Evolutionary conservation across 2,113 vertebrate genomes (phyloP).

Genomic region (Poeciliopsis occidentalis): DNA sequence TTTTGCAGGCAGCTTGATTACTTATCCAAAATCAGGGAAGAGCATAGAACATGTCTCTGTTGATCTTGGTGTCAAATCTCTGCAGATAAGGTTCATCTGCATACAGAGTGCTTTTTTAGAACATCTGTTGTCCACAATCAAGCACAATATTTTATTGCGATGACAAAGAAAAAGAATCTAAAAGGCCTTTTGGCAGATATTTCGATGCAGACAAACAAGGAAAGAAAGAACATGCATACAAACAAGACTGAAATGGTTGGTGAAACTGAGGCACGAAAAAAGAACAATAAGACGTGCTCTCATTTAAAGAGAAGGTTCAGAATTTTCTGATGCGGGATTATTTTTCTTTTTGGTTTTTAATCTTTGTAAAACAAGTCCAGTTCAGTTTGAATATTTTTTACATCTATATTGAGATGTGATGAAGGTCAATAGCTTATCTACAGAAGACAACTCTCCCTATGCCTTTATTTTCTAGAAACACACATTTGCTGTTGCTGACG

Average conservation of each 20-base stretch:
- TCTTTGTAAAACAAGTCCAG: too few relatives aligned
- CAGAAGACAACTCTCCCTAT: too few relatives aligned
- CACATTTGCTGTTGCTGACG: too few relatives aligned
- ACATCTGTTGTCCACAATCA: conserved; percentile 19
- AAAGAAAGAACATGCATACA: neutral
- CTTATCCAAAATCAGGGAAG: conserved; percentile 22
- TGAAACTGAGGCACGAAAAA: neutral
- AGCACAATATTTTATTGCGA: neutral
- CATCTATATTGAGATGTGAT: too few relatives aligned
- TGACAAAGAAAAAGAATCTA: neutral
- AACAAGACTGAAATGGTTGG: neutral
- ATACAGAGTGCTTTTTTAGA: conserved; percentile 19
- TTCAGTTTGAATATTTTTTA: too few relatives aligned
- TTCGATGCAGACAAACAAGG: neutral
- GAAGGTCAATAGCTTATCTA: too few relatives aligned
- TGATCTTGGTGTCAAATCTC: conserved; percentile 44
- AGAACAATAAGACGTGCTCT: neutral
- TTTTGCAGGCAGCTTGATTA: conserved; percentile 36
- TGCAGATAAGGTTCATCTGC: conserved; percentile 12
- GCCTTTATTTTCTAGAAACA: too few relatives aligned
- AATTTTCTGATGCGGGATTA: neutral
- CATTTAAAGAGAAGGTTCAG: neutral
- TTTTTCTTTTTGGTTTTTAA: too few relatives aligned
- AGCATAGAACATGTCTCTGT: conserved; percentile 19
- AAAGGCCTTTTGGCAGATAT: neutral